These are phyloP conservation scores for Phania funesta DNA, from an alignment of 2,888 invertebrate species.

Conservation along the genomic window DNA sequence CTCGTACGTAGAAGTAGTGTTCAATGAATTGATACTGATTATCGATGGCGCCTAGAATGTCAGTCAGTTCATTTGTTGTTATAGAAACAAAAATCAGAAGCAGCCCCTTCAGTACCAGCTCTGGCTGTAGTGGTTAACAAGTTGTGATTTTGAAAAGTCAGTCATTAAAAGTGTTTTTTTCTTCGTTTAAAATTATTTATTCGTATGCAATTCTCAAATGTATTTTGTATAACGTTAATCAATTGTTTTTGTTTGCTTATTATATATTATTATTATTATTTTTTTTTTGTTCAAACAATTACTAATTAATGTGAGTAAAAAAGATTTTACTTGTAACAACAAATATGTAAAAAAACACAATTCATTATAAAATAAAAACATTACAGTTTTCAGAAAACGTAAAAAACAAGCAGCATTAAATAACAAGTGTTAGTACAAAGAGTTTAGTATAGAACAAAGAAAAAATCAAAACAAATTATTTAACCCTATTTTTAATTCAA, in stretches of 20 bases:
- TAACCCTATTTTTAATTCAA: slow-evolving; percentile 50
- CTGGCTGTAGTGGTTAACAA: slow-evolving; percentile 20
- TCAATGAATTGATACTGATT: slow-evolving; percentile 56
- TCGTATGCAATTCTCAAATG: slow-evolving; percentile 25
- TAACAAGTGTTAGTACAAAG: slow-evolving; percentile 42
- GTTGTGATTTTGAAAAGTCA: slow-evolving; percentile 50
- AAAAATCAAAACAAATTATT: slow-evolving; percentile 7
- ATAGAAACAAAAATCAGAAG: slow-evolving; percentile 14
- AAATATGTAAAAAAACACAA: slow-evolving; percentile 10
- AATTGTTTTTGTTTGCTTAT: slow-evolving; percentile 29
- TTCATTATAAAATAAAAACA: slow-evolving; percentile 5
- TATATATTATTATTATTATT: neutral
- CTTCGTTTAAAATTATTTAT: neutral
- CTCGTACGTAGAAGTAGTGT: slow-evolving; percentile 14
- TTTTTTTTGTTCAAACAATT: slow-evolving; percentile 34
- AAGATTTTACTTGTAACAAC: slow-evolving; percentile 31
- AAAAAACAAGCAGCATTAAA: slow-evolving; percentile 6
- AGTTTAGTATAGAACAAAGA: slow-evolving; percentile 59
- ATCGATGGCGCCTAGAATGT: slow-evolving; percentile 49
- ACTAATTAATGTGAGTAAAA: slow-evolving; percentile 39
- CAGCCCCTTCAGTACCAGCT: slow-evolving; percentile 5
- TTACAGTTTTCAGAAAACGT: slow-evolving; percentile 13
- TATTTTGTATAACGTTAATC: slow-evolving; percentile 26
- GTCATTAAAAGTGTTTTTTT: slow-evolving; percentile 28
- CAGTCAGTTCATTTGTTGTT: slow-evolving; percentile 4